Evolutionary conservation across 1,140 invertebrate species (phyloP), one percentile per base, ranked within the genome.

Genomic region (Holcopasites calliopsidis): DNA sequence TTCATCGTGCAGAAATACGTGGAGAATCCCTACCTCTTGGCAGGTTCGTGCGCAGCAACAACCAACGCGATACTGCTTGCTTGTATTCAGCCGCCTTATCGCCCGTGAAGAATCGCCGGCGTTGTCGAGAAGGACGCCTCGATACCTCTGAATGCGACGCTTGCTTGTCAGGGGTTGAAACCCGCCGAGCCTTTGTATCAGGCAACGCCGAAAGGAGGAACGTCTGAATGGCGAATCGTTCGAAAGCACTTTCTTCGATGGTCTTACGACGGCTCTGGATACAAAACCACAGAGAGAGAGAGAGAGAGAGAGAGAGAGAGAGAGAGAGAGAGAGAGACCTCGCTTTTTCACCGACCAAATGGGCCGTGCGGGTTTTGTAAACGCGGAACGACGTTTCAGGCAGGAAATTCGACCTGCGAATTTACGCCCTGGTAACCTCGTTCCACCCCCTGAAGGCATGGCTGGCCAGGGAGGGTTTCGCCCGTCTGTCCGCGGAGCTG

Each of bases 391-490:
- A 31, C 38, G 21, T 76, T 93, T 93, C 35, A 94, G 89, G 89
- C 7, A 77, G 84, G 52, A 91, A 91, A 33, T 91, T 91, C 57
- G 90, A 91, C 55, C 62, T 91, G 3, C 85, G 90, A 28, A 85
- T 91, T 61, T 91, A 91, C 77, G 84, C 86, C 1, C 66, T 89
- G 71, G 87, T 89, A n/a, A 88, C 86, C 50, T 89, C 86, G 92
- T 76, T 95, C 92, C 55, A 89, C 81, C 95, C 95, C 10, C 85
- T 95, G 31, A 92, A 93, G 62, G 93, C 94, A 11, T 95, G 95
- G 91, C 84, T 95, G 62, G 94, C 94, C 84, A 92, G 92, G 26
- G 91, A 94, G 52, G 94, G 94, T 3, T 95, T 94, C 84, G 93
- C 93, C 21, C 85, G 94, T 26, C 92, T 95, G 71, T 94, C 93